phyloP scores from a whole-genome alignment of 2,888 invertebrate genomes.

The Acronicta aceris region DNA sequence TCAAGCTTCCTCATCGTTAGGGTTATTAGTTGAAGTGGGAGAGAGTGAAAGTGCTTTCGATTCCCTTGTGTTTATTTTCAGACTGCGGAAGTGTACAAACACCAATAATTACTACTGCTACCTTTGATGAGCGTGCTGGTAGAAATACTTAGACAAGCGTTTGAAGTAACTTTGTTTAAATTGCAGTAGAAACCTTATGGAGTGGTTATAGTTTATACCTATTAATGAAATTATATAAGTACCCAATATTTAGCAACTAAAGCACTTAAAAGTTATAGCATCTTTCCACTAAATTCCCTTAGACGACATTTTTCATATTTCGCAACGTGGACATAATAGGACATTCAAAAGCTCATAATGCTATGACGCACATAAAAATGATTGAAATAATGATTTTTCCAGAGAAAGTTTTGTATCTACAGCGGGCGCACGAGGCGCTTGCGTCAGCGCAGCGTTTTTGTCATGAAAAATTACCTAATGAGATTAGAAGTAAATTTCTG shows the following conservation, averaged over 20 bases:
- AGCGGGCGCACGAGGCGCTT: no score
- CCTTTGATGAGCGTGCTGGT: conserved; percentile 23
- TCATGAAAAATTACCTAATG: no score
- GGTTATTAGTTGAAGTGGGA: conserved; percentile 56
- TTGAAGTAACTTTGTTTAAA: neutral
- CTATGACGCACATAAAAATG: conserved; percentile 25
- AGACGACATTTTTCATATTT: conserved; percentile 22
- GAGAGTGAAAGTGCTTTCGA: conserved; percentile 65
- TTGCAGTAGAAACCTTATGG: no score
- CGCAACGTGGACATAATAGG: conserved; percentile 45
- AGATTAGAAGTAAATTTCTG: no score
- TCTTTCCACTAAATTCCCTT: conserved; percentile 7
- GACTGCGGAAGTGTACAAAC: conserved; percentile 64
- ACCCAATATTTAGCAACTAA: no score
- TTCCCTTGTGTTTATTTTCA: conserved; percentile 65
- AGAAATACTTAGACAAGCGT: conserved; percentile 22
- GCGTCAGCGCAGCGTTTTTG: neutral
- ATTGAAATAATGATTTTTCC: conserved; percentile 37
- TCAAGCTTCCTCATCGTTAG: conserved; percentile 17
- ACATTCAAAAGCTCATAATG: conserved; percentile 46
- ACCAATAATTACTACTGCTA: conserved; percentile 55
- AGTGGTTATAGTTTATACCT: no score
- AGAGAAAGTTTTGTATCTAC: conserved; percentile 41
- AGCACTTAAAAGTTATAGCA: conserved; percentile 35
- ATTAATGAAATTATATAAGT: no score